These are phyloP conservation scores for Drosophila obscura DNA, from an alignment of 1,140 invertebrate genomes.

Conservation along the genomic window DNA sequence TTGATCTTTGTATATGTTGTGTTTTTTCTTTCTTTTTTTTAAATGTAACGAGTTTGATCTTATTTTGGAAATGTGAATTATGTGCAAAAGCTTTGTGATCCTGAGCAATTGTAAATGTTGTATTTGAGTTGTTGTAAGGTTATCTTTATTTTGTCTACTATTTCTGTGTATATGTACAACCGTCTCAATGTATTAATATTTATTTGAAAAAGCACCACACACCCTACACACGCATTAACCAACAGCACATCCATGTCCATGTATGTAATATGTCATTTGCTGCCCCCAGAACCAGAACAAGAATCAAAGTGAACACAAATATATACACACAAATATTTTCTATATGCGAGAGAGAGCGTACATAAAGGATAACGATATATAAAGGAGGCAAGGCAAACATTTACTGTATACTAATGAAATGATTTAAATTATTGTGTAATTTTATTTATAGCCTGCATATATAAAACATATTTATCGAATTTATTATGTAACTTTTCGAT, in stretches of 20 bases:
- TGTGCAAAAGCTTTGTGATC: conserved; percentile 52
- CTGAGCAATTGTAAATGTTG: conserved; percentile 56
- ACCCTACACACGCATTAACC: conserved; percentile 5
- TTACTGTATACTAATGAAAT: conserved; percentile 66
- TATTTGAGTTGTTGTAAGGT: conserved; percentile 49
- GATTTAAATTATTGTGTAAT: conserved; percentile 73
- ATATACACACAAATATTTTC: conserved; percentile 79
- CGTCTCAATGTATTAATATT: conserved; percentile 48
- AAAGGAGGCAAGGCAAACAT: conserved; percentile 26
- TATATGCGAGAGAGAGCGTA: conserved; percentile 50
- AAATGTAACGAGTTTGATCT: conserved; percentile 39
- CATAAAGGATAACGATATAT: conserved; percentile 33
- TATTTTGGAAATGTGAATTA: conserved; percentile 42
- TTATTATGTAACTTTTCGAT: conserved; percentile 80
- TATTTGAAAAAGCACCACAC: conserved; percentile 27
- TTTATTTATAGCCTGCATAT: conserved; percentile 76
- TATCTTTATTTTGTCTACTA: conserved; percentile 26
- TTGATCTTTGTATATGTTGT: conserved; percentile 68
- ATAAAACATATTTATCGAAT: conserved; percentile 78
- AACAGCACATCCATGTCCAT: conserved; percentile 32
- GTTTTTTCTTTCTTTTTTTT: conserved; percentile 46
- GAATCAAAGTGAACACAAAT: conserved; percentile 74
- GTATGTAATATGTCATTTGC: conserved; percentile 70
- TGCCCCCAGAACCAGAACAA: conserved; percentile 48
- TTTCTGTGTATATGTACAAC: conserved; percentile 26